Evolutionary conservation across 2,888 invertebrate species (phyloP), one percentile per base, ranked within the genome.

Genomic region (Agrochola circellaris): DNA sequence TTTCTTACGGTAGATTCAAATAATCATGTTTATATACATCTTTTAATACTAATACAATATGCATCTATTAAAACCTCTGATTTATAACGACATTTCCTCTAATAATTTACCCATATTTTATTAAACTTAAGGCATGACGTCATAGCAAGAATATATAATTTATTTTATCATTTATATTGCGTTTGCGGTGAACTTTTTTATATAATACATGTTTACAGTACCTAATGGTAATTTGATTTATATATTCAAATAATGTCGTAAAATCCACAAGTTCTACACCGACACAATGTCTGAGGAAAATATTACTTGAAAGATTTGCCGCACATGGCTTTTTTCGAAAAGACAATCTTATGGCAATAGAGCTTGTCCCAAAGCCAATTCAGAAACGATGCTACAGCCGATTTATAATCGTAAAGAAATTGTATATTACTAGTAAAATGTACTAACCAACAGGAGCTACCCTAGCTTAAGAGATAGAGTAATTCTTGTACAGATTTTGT

Each of bases 141-240:
- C 38, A 51, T 51, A 30, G 34, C 13, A 34, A 45, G n/a, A 38
- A 15, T 79, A 38, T 8, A 30, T 48, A 7, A 79, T 58, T 23
- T 80, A 20, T 38, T 79, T 30, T 8, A 30, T 48, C 7, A 79
- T 58, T 23, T 80, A 20, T 38, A 80, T 42, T 60, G n/a, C 20
- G 13, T 79, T 79, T 38, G n/a, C 3, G n/a, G 23, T 51, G 20
- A 79, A 48, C 30, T n/a, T 70, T 34, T 26, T 34, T 13, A 20
- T 54, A 13, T 23, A 73, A 0, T 20, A 77, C 6, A 48, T 38
- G 30, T 23, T n/a, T 15, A 23, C 26, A 45, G 45, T 48, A 51
- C 17, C n/a, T 34, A 20, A 45, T 45, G 42, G 13, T 34, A 17
- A 60, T 60, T 71, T 42, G 42, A 60, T 26, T 60, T 23, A 71